These are phyloP conservation scores for Donacobius atricapilla DNA, from an alignment of 2,113 vertebrate genomes.

Conservation along the genomic window DNA sequence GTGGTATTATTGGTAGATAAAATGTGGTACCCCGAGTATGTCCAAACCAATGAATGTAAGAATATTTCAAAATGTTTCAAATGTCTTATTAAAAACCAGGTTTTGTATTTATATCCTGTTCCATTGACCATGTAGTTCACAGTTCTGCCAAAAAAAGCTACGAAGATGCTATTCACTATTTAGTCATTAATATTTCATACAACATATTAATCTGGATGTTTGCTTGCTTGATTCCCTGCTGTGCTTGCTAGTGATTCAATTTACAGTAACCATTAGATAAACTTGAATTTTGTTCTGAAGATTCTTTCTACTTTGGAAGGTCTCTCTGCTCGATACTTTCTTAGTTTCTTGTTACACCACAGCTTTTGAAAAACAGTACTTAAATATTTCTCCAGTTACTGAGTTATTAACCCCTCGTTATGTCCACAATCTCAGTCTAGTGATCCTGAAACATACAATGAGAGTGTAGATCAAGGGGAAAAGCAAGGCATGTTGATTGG, in stretches of 20 bases:
- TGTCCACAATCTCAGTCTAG: background rate
- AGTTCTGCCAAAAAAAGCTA: background rate
- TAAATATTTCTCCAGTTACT: background rate
- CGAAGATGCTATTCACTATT: background rate
- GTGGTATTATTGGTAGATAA: background rate
- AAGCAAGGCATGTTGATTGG: background rate
- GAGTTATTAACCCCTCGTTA: background rate
- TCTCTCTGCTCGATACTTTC: background rate
- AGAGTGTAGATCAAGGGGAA: background rate
- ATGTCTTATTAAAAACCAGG: background rate
- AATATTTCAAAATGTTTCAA: background rate
- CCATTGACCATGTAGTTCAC: background rate
- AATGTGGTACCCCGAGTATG: background rate
- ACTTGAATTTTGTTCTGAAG: background rate
- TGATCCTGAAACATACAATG: background rate
- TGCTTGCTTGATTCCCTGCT: background rate
- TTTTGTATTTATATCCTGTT: background rate
- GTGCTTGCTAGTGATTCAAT: background rate
- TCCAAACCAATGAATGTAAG: background rate
- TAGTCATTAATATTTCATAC: background rate
- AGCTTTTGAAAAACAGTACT: background rate
- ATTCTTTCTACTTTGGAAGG: background rate
- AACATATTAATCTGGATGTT: background rate
- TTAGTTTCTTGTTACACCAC: background rate
- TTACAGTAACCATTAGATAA: background rate